Evolutionary conservation across 1,140 invertebrate genomes (phyloP), one percentile per base, ranked within the genome.

Genomic region (Plutomurus gul): DNA sequence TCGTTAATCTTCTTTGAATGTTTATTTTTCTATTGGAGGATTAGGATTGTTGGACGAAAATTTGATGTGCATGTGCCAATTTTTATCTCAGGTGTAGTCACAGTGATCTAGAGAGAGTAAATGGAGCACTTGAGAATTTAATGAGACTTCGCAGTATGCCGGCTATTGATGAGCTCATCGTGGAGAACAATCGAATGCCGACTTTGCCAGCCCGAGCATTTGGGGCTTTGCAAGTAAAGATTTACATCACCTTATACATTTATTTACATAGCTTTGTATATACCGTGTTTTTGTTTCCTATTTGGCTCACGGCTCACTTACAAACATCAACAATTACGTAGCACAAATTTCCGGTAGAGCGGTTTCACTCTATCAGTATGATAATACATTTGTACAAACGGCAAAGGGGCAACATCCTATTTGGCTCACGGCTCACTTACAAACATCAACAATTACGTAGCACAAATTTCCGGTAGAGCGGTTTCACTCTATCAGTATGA

Each of bases 121-220:
- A 92, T 80, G 88, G 90, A 11, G 89, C 94, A 27, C 91, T 91
- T 72, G 89, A 91, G 51, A 89, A 91, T 72, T 86, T 93, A 22
- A 89, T 88, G 70, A 90, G 89, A 46, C 90, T 83, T 20, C 78
- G 92, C 10, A 91, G 51, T 73, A 76, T 83, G 51, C 82, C 82
- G 33, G 82, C 82, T 22, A 84, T 95, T 76, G 94, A 95, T 85
- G 94, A 95, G 84, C 84, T 95, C 47, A 94, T 95, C 56, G 88
- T 95, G 78, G 94, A 95, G 87, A 94, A 94, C 83, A 95, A 95
- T 85, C 92, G 93, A 82, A 85, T 95, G 46, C 93, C 93, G 1
- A 92, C 93, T 4, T 82, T 95, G 18, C 93, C 93, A 4, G 93
- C 93, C 18, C 90, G 91, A 81, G 90, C 92, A 20, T 95, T 95